Evolutionary conservation across 2,797 vertebrate genomes (phyloP).

Genomic region (Okamejei kenojei): DNA sequence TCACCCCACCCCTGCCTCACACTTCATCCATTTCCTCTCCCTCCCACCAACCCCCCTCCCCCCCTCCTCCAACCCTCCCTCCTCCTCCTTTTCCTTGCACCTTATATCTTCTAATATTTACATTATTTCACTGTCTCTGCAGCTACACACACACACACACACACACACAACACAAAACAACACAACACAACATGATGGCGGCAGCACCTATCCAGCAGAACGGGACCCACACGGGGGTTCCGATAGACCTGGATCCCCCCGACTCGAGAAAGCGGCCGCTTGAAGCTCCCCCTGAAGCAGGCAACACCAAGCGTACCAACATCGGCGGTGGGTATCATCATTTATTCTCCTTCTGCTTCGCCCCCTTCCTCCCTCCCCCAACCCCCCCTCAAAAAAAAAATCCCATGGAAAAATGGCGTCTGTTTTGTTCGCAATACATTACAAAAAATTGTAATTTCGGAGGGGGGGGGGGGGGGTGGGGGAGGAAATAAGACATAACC

Average conservation of each 20-base stretch:
- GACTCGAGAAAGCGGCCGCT: slow-evolving; percentile 68
- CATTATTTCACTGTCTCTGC: neutral
- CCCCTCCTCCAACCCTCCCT: slow-evolving; percentile 35
- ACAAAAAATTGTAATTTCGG: slow-evolving; percentile 36
- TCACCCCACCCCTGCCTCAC: slow-evolving; percentile 49
- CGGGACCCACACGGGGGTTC: slow-evolving; percentile 66
- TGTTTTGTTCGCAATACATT: neutral
- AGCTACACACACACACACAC: neutral
- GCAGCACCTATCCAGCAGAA: slow-evolving; percentile 71
- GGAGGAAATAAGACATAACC: too few relatives aligned
- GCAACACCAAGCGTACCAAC: slow-evolving; percentile 72
- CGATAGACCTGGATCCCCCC: slow-evolving; percentile 67
- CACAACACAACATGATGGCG: slow-evolving; percentile 60
- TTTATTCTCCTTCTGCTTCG: neutral
- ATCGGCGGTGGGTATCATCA: slow-evolving; percentile 63
- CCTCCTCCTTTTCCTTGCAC: slow-evolving; percentile 47
- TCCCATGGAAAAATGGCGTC: slow-evolving; percentile 42
- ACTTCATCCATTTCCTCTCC: slow-evolving; percentile 41
- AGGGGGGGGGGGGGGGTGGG: too few relatives aligned
- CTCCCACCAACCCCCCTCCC: too few relatives aligned
- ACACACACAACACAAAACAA: slow-evolving; percentile 40
- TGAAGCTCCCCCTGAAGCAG: slow-evolving; percentile 67
- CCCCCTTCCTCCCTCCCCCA: neutral
- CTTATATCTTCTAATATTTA: slow-evolving; percentile 36
- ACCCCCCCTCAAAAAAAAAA: slow-evolving; percentile 21